A percentile compares a stretch with the other conserved stretches of the same genome.
These are phyloP conservation scores for Cephus pygmeus DNA, from an alignment of 2,888 invertebrate genomes.

Conservation along the genomic window DNA sequence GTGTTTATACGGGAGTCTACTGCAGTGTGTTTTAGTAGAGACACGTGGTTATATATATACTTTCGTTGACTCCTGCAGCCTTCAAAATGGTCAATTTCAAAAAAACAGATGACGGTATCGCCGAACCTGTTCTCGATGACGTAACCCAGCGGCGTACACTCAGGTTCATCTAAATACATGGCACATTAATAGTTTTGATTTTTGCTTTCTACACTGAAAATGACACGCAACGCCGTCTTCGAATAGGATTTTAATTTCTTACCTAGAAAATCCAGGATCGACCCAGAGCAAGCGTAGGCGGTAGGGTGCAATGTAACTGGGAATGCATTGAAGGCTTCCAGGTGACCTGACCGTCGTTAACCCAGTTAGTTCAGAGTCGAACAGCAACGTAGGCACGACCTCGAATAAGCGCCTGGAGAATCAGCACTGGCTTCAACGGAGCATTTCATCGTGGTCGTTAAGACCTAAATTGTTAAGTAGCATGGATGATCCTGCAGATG, in stretches of 20 bases:
- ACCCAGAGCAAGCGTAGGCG: background rate
- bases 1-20: too few relatives aligned
- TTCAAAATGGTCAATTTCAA: background rate
- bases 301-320: background rate
- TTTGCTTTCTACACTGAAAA: background rate
- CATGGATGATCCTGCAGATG: background rate
- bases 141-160: background rate
- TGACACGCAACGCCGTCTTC: background rate
- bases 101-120: background rate
- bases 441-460: background rate
- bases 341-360: conserved; percentile 43
- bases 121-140: background rate
- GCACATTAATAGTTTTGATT: background rate
- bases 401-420: background rate
- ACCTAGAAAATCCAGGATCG: too few relatives aligned
- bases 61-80: background rate
- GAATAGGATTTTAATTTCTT: background rate
- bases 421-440: background rate
- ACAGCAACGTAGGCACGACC: too few relatives aligned
- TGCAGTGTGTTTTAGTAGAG: background rate
- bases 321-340: conserved; percentile 41
- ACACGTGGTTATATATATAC: background rate
- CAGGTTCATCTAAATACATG: background rate
- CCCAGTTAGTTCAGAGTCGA: conserved; percentile 40
- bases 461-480: background rate